Evolutionary conservation across 2,113 vertebrate species (phyloP), one percentile per base, ranked within the genome.

Genomic region (Tursiops truncatus): DNA sequence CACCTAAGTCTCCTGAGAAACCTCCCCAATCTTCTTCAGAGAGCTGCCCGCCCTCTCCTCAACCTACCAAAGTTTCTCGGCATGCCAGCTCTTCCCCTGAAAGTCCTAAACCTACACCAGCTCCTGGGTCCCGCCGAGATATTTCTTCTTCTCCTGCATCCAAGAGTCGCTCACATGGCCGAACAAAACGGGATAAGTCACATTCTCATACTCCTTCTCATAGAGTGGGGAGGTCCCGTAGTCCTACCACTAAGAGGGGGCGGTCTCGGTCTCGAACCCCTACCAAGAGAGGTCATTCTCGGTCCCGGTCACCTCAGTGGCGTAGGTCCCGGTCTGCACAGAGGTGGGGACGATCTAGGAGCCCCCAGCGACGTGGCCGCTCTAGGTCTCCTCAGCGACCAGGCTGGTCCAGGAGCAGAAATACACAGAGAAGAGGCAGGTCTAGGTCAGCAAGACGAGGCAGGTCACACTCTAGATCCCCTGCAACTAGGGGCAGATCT

Each of bases 251-350:
- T 15, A 97, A 97, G 44, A 95, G 96, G 18, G 97, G 97, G 83
- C 91, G 98, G 41, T 98, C 98, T 13, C 93, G 96, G 25, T 98
- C 98, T 79, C 96, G 95, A 63, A 97, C 97, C 41, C 98, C 98
- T 67, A 68, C 96, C 5, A 98, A 98, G 62, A 97, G 96, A 88
- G 98, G 97, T 41, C 97, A 97, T 83, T 98, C 98, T 92, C 95
- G 98, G 26, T 98, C 98, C 38, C 94, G 97, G 36, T 98, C 98
- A 62, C 98, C 98, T 93, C 98, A 98, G 68, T 98, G 98, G 97
- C 96, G 96, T 68, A 97, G 98, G 41, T 98, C 98, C 47, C 96
- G 97, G 11, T 98, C 98, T 82, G 96, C 95, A 65, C 97, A 98
- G 62, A 97, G 97, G 74, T 98, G 97, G 96, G 98, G 95, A 44